Percentiles rank a stretch among this genome's conserved stretches.
These are phyloP conservation scores for Turritopsis dohrnii DNA, from an alignment of 30 jellyfish, hydroid and myxozoan genomes.

Conservation along the genomic window DNA sequence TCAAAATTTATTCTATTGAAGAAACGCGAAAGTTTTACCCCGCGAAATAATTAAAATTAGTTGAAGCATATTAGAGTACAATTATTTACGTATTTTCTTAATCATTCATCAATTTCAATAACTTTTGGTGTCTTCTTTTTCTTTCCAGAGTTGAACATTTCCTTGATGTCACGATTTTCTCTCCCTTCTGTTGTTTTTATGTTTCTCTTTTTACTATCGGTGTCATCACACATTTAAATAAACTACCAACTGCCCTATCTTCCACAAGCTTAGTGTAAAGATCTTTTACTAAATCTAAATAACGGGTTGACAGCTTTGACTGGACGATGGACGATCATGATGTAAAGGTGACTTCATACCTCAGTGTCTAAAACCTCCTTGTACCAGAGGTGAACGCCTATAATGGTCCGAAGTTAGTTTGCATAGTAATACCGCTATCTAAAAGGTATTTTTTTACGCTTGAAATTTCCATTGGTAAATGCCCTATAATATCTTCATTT, in stretches of 20 bases:
- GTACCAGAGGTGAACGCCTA: slow-evolving; percentile 14
- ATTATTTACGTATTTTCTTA: neutral
- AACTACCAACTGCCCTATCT: slow-evolving; percentile 13
- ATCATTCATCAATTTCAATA: neutral
- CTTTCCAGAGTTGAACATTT: slow-evolving; percentile 1
- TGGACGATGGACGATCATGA: slow-evolving; percentile 1
- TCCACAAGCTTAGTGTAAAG: slow-evolving; percentile 14
- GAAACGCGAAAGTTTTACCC: slow-evolving; percentile 1
- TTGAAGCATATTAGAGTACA: slow-evolving; percentile 7
- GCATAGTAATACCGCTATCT: slow-evolving; percentile 1
- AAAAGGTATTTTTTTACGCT: neutral
- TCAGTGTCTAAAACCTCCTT: neutral
- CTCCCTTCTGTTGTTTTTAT: no score
- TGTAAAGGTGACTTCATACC: slow-evolving; percentile 10
- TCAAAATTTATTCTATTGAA: slow-evolving; percentile 2
- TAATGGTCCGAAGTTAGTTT: slow-evolving; percentile 10
- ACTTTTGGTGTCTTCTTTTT: slow-evolving; percentile 5
- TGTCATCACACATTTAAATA: neutral
- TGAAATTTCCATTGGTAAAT: slow-evolving; percentile 4
- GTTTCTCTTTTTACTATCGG: slow-evolving; percentile 2
- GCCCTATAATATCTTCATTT: slow-evolving; percentile 6
- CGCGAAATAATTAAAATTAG: neutral
- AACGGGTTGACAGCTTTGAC: slow-evolving; percentile 7
- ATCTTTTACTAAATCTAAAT: no score
- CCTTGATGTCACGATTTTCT: slow-evolving; percentile 12